phyloP scores from a whole-genome alignment of 2,797 vertebrate species.

The Dendrocincla tyrannina region DNA sequence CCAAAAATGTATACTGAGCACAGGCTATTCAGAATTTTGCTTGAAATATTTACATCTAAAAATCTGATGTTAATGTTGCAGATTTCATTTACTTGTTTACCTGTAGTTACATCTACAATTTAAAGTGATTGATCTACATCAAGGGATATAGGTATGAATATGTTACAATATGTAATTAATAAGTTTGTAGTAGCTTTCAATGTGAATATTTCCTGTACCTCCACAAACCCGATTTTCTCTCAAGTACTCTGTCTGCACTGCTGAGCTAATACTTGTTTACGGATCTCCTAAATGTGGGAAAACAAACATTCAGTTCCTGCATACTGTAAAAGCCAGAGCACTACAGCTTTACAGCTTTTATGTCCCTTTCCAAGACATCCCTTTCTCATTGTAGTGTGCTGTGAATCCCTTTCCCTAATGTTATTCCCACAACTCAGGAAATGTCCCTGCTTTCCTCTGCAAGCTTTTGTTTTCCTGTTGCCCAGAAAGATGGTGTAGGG shows the following conservation, averaged over 20 bases:
- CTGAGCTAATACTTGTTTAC: not conserved
- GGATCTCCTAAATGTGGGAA: not conserved
- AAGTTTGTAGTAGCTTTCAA: not conserved
- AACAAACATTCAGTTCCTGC: not conserved
- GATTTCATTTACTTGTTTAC: not conserved
- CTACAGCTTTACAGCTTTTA: not conserved
- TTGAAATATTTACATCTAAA: not conserved
- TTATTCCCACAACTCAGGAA: not conserved
- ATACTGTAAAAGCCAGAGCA: not conserved
- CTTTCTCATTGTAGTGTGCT: not conserved
- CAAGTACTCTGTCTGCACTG: not conserved
- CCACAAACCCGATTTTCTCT: not conserved
- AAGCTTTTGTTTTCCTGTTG: not conserved
- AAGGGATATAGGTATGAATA: not conserved
- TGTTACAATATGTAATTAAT: accelerated
- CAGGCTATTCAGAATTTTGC: not conserved
- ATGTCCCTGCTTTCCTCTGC: not conserved
- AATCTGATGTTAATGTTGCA: not conserved
- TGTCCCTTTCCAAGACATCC: not conserved
- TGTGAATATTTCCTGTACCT: not conserved
- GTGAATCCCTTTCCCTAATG: not conserved
- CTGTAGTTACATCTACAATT: not conserved
- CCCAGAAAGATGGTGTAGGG: not conserved
- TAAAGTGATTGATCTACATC: not conserved
- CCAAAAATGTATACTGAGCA: not conserved